Evolutionary conservation across 2,797 vertebrate genomes (phyloP).

Genomic region (Propithecus perrieri): DNA sequence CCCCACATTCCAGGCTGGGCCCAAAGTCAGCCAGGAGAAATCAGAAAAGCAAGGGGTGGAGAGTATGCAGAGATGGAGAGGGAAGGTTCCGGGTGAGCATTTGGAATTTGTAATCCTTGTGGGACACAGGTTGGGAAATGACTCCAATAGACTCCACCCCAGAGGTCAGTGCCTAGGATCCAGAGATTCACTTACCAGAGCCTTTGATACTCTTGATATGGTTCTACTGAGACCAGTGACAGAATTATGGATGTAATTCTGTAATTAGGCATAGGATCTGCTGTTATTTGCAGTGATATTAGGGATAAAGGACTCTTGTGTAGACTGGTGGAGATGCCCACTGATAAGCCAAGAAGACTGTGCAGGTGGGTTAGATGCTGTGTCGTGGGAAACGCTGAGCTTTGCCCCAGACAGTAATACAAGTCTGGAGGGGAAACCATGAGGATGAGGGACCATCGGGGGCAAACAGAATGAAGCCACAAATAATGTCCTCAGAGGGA

Average conservation of each 20-base stretch:
- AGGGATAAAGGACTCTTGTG: neutral
- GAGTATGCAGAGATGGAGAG: neutral
- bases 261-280: conserved; percentile 7
- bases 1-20: neutral
- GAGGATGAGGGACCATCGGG: conserved; percentile 26
- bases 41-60: neutral
- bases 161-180: neutral
- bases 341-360: neutral
- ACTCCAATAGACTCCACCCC: neutral
- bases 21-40: neutral
- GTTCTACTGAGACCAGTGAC: too few relatives aligned
- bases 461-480: neutral
- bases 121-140: neutral
- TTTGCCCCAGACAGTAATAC: neutral
- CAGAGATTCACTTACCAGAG: conserved; percentile 56
- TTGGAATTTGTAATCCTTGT: neutral
- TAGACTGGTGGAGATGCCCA: too few relatives aligned
- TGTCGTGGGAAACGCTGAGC: neutral
- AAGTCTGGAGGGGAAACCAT: neutral
- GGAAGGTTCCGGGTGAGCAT: neutral
- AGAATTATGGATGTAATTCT: too few relatives aligned
- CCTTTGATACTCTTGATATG: neutral
- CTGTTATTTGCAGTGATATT: neutral
- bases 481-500: neutral
- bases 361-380: neutral